Conservation (phyloP, 2,797 vertebrate species). For the Pangasius larnaudii region DNA sequence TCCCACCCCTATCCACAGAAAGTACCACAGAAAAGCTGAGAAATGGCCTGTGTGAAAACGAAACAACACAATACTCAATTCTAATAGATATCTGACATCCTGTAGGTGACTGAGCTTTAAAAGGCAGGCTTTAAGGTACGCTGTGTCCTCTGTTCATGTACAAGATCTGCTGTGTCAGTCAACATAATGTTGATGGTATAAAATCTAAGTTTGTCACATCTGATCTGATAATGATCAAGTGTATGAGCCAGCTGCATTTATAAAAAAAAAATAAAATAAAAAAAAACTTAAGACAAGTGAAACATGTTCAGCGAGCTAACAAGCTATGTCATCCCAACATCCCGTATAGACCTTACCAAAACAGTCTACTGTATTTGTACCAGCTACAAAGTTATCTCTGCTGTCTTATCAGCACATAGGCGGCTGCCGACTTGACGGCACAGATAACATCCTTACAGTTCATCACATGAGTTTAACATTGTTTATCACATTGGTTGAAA, state of each 20-base stretch:
- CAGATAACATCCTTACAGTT: neutral
- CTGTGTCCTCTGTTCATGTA: neutral
- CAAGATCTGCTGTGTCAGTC: neutral
- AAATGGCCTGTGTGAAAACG: neutral
- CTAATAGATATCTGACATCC: neutral
- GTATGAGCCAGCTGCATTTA: neutral
- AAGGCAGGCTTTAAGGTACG: neutral
- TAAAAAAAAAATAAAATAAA: too few relatives aligned
- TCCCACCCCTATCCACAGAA: too few relatives aligned
- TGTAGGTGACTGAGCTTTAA: neutral
- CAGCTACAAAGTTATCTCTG: neutral
- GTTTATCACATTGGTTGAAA: neutral
- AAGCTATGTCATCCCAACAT: neutral
- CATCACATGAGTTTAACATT: neutral
- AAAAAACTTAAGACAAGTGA: too few relatives aligned
- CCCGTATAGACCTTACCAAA: neutral
- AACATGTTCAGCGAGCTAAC: neutral
- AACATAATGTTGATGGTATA: neutral
- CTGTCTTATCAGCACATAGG: neutral
- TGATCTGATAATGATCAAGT: neutral
- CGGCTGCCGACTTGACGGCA: fast-evolving
- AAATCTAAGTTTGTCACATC: neutral
- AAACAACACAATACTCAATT: neutral
- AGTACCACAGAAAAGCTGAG: neutral
- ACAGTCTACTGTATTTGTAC: neutral